A percentile compares a stretch with the other conserved stretches of the same genome.
Conservation (phyloP, 2,113 vertebrate genomes). For the Gadus macrocephalus region DNA sequence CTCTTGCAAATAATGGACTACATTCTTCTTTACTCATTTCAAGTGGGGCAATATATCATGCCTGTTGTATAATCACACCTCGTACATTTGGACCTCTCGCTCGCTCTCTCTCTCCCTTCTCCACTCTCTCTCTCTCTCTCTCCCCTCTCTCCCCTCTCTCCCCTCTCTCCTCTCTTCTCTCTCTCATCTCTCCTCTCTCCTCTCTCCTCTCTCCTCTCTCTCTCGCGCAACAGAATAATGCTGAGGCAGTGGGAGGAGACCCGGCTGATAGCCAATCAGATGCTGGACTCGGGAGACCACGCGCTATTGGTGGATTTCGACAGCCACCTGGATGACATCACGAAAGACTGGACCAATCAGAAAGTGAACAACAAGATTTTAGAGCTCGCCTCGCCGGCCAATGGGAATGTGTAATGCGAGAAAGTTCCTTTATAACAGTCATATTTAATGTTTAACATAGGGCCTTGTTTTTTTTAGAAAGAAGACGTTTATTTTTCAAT, state of each 20-base stretch:
- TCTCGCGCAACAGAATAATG: conserved; percentile 76
- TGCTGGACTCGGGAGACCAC: conserved; percentile 78
- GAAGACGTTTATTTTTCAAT: neutral
- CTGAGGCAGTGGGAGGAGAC: conserved; percentile 88
- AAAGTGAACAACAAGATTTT: conserved; percentile 79
- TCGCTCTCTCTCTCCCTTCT: too few species aligned
- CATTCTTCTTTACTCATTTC: too few species aligned
- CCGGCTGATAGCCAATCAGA: conserved; percentile 71
- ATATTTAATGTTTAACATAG: neutral
- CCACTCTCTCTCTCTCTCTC: too few species aligned
- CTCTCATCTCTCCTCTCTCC: too few species aligned
- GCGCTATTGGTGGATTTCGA: conserved; percentile 83
- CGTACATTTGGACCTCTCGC: too few species aligned
- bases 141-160: too few species aligned
- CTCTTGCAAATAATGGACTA: neutral
- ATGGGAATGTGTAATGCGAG: conserved; percentile 66
- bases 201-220: too few species aligned
- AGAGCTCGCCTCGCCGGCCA: conserved; percentile 75
- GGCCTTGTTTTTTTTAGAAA: conserved; percentile 17
- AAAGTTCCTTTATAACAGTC: neutral
- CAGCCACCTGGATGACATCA: conserved; percentile 86
- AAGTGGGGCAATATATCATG: too few species aligned
- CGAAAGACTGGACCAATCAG: conserved; percentile 89
- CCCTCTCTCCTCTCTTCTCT: too few species aligned
- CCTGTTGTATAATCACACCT: too few species aligned